These are phyloP conservation scores for Drosophila differens DNA, from an alignment of 2,888 invertebrate species.

Conservation along the genomic window DNA sequence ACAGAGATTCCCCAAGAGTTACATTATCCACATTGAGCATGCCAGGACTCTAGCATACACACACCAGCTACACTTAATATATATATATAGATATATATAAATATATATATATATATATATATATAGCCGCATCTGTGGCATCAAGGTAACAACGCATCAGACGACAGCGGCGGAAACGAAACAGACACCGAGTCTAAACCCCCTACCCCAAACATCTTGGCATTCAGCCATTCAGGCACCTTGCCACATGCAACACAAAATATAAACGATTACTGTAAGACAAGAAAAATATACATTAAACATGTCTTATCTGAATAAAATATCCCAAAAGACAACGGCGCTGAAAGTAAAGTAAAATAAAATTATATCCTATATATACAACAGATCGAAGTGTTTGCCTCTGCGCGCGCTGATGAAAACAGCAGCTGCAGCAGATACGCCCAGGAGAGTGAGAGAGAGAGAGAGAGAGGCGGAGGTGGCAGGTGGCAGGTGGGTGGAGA, in stretches of 20 bases:
- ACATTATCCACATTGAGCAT: slow-evolving; percentile 73
- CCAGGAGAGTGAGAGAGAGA: neutral
- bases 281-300: slow-evolving; percentile 82
- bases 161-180: slow-evolving; percentile 68
- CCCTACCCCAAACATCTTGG: neutral
- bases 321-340: slow-evolving; percentile 81
- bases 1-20: slow-evolving; percentile 83
- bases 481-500: neutral
- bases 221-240: slow-evolving; percentile 13
- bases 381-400: slow-evolving; percentile 63
- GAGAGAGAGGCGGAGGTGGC: neutral
- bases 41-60: slow-evolving; percentile 31
- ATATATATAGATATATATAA: slow-evolving; percentile 4
- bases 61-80: slow-evolving; percentile 16
- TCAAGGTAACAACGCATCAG: slow-evolving; percentile 73
- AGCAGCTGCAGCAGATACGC: slow-evolving; percentile 44
- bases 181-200: slow-evolving; percentile 61
- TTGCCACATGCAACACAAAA: slow-evolving; percentile 65
- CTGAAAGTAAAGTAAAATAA: slow-evolving; percentile 79
- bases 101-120: slow-evolving; percentile 14
- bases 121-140: slow-evolving; percentile 59
- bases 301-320: slow-evolving; percentile 82
- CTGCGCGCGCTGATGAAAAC: slow-evolving; percentile 36
- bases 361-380: slow-evolving; percentile 65
- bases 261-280: slow-evolving; percentile 82